Evolutionary conservation across 1,140 invertebrate species (phyloP).

Genomic region (Zaprionus camerounensis): DNA sequence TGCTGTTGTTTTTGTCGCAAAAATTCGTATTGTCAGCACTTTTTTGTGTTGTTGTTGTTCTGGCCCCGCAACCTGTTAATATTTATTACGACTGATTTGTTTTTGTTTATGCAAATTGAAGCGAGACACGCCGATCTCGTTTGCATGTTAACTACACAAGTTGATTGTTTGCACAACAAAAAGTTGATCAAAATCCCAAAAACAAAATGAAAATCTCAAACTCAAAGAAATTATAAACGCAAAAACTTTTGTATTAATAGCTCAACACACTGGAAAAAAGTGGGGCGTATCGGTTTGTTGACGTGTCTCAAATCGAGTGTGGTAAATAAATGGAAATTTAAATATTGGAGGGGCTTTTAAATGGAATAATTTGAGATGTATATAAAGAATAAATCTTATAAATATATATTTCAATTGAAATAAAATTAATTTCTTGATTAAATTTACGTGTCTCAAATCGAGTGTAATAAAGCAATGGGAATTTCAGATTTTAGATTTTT

Average conservation of each 20-base stretch:
- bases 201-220: constrained; percentile 22
- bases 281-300: constrained; percentile 32
- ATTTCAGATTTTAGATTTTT: neutral
- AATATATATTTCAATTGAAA: too few species aligned
- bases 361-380: too few species aligned
- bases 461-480: neutral
- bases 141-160: constrained; percentile 42
- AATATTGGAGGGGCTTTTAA: neutral
- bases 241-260: constrained; percentile 6
- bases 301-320: neutral
- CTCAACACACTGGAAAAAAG: constrained; percentile 5
- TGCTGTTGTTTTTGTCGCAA: constrained; percentile 3
- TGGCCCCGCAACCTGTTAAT: constrained; percentile 38
- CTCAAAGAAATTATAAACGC: neutral
- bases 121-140: constrained; percentile 32
- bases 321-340: neutral
- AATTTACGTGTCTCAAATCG: neutral
- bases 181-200: constrained; percentile 57
- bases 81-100: constrained; percentile 26
- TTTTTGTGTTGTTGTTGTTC: constrained; percentile 6
- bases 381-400: too few species aligned
- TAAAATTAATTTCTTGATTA: too few species aligned
- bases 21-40: constrained; percentile 11
- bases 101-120: constrained; percentile 43
- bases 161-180: constrained; percentile 50